phyloP scores from a whole-genome alignment of 2,113 vertebrate genomes.

The Taurulus bubalis region DNA sequence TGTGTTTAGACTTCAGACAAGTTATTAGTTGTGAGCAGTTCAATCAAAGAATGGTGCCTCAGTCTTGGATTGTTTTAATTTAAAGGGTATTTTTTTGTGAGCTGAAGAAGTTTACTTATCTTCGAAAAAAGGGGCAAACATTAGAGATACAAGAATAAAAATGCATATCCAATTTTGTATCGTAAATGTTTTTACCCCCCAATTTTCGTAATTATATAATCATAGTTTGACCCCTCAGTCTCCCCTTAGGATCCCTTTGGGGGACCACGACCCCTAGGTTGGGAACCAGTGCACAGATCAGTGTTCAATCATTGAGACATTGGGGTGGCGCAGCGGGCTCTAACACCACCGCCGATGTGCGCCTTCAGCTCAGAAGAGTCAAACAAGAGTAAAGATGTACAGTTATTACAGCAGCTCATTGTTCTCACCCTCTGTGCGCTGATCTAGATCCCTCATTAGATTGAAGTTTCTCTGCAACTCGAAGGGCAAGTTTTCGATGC shows the following conservation, averaged over 20 bases:
- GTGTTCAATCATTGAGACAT: neutral
- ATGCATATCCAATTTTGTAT: too few species aligned
- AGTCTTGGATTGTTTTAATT: neutral
- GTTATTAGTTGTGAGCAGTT: neutral
- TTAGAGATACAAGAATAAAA: neutral
- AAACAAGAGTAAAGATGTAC: too few species aligned
- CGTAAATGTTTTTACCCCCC: neutral
- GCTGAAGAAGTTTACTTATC: neutral
- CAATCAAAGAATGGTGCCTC: neutral
- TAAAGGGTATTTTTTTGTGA: neutral
- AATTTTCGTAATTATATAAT: neutral
- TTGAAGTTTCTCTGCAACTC: constrained; percentile 98
- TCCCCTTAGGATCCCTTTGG: neutral
- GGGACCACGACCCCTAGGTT: neutral
- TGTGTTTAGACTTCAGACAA: neutral
- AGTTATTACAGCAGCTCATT: neutral
- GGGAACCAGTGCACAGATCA: neutral
- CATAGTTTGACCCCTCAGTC: neutral
- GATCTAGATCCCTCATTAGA: constrained; percentile 96
- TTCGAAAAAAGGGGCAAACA: neutral
- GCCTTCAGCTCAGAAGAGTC: too few species aligned
- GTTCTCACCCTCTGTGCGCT: constrained; percentile 93
- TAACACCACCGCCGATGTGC: neutral
- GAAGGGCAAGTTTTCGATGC: constrained; percentile 97
- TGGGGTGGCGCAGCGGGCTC: neutral